phyloP scores from a whole-genome alignment of 2,888 invertebrate species.

The Heliconius ethilla region DNA sequence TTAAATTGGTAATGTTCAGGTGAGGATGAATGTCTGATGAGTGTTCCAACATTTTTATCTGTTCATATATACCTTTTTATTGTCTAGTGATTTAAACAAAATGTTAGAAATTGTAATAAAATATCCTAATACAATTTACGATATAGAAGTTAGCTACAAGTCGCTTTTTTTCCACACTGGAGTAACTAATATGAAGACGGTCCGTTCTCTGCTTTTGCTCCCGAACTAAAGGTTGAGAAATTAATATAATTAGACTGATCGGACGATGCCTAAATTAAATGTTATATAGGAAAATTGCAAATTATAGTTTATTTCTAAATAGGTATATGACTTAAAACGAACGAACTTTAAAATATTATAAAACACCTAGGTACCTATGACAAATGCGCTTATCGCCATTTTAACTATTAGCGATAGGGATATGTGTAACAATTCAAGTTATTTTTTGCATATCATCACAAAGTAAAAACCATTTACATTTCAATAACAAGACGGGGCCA shows the following conservation, averaged over 20 bases:
- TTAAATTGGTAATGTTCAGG: not conserved
- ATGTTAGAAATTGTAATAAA: no score
- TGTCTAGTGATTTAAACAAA: no score
- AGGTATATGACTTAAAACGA: not conserved
- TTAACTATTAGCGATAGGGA: not conserved
- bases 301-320: not conserved
- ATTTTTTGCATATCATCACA: not conserved
- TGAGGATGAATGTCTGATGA: no score
- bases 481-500: slow-evolving; percentile 16
- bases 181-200: no score
- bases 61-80: no score
- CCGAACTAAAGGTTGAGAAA: not conserved
- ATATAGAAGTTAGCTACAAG: no score
- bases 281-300: not conserved
- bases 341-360: not conserved
- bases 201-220: no score
- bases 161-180: no score
- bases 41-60: no score
- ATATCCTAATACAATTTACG: no score
- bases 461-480: not conserved
- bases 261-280: not conserved
- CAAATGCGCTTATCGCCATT: not conserved
- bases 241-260: not conserved
- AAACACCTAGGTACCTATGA: not conserved
- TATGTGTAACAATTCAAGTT: slow-evolving; percentile 7